Base-by-base conservation (phyloP, 2,113 vertebrate species). In the Equus przewalskii region DNA sequence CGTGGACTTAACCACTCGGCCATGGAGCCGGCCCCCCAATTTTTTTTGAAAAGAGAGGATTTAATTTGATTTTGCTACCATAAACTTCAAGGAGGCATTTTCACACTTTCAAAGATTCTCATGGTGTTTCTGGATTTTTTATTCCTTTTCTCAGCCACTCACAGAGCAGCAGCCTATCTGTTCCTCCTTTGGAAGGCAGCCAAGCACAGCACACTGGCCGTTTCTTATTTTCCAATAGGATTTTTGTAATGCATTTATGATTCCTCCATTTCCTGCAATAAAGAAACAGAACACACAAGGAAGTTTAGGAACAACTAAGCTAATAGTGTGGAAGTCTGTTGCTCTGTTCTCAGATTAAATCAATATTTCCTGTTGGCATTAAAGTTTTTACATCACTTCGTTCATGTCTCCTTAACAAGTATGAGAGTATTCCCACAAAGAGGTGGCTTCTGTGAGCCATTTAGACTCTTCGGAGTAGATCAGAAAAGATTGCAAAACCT, bases 101-200 rank as follows among this genome's bases (percentile, higher is more conserved):
- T 56, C 3, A 1, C 26, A 5, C 33, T 8, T 3, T 0, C 11
- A 9, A 1, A 15, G 41, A 1, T 5, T 6, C 36, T 46, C 28
- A 0, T 19, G 0, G 0, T 0, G 1, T 4, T 5, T 64, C 51
- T 0, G 49, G 24, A 6, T 2, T 24, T 60, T 36, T 72, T 6
- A 90, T 15, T 87, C 94, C 65, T 79, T 2, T 16, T 97, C 98
- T 1, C 76, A 76, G 28, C 96, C 96, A 0, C 0, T 3, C 0
- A 5, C 0, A 0, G 96, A 95, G 2, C 91, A 98, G 22, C 0
- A 5, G 65, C 97, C 96, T 15, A 97, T 94, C 1, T 89, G 75
- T 2, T 96, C 67, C 78, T 98, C 97, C n/a, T 2, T 19, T 0
- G 76, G 64, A 9, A 97, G 95, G 78, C 98, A 98, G 85, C 7